phyloP scores from a whole-genome alignment of 2,888 invertebrate genomes.

The Trilocha varians region DNA sequence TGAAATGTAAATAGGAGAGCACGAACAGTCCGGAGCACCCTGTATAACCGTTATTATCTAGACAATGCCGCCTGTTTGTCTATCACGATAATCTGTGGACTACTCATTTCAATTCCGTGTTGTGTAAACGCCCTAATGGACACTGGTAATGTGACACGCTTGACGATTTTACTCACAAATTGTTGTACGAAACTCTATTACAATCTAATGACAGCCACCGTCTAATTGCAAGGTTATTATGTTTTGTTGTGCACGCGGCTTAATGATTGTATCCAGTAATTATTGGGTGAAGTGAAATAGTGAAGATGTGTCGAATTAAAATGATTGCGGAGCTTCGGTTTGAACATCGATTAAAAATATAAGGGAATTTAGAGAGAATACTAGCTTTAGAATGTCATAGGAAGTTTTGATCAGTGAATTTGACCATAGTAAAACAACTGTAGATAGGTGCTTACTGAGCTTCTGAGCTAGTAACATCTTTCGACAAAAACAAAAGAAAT shows the following conservation, averaged over 20 bases:
- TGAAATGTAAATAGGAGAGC: conserved; percentile 1
- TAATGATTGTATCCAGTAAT: conserved; percentile 64
- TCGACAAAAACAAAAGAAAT: too few relatives aligned
- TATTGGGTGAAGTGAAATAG: conserved; percentile 69
- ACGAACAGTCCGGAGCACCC: conserved; percentile 28
- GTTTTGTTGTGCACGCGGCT: conserved; percentile 63
- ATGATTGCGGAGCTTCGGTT: conserved; percentile 28
- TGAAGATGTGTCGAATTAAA: conserved; percentile 71
- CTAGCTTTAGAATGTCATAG: too few relatives aligned
- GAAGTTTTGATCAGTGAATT: too few relatives aligned
- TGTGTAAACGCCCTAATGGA: conserved; percentile 72
- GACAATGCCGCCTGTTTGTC: conserved; percentile 67
- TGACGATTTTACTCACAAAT: conserved; percentile 74
- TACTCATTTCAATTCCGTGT: conserved; percentile 71
- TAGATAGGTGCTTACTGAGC: too few relatives aligned
- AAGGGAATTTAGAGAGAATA: too few relatives aligned
- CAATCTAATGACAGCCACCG: conserved; percentile 68
- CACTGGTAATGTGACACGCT: conserved; percentile 71
- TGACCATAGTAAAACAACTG: too few relatives aligned
- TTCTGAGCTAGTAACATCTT: too few relatives aligned
- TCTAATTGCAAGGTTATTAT: conserved; percentile 71
- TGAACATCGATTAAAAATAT: neutral
- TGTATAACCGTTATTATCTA: conserved; percentile 60
- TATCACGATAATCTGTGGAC: conserved; percentile 71
- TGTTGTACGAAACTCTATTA: conserved; percentile 73